Evolutionary conservation across 1,140 invertebrate genomes (phyloP), one percentile per base, ranked within the genome.

Genomic region (Nixonia krombeini): DNA sequence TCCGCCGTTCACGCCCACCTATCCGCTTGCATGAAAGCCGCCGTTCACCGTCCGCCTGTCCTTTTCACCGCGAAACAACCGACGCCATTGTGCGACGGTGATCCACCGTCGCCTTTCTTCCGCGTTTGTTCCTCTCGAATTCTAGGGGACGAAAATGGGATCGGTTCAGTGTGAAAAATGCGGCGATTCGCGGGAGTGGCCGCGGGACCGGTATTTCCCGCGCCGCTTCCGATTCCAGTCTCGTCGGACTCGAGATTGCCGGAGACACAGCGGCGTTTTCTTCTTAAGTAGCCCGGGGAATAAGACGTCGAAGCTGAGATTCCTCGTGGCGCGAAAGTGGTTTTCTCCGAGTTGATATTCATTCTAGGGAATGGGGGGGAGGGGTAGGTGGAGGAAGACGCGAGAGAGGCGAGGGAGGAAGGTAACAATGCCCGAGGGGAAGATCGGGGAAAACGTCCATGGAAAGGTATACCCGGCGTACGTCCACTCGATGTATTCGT

Each of bases 401-500:
- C 17, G 17, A 25, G 23, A 49, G n/a, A n/a, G n/a, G n/a, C n/a
- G 23, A 38, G n/a, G n/a, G 23, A 26, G 15, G 16, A 16, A 40
- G 15, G 10, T 37, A 13, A 21, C 18, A 13, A 10, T 25, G 33
- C 18, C 21, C 13, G 17, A 18, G 35, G 25, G 37, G 29, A 15
- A 9, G 12, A 16, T 40, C 4, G 18, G 13, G 18, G 37, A 45
- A 57, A 51, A 52, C 45, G 29, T 42, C 28, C n/a, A n/a, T n/a
- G 23, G 49, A 67, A 47, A 18, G 44, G 38, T 23, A 52, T 31
- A 25, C 23, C 0, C 5, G 15, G 13, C 52, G 49, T 18, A 31
- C 46, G 62, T 69, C 50, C 70, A 46, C 46, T 52, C 59, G 50
- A 69, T 72, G 56, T 73, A 77, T 75, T 73, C 70, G 57, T 49